Evolutionary conservation across 2,888 invertebrate species (phyloP), one percentile per base, ranked within the genome.

Genomic region (Clivina fossor): DNA sequence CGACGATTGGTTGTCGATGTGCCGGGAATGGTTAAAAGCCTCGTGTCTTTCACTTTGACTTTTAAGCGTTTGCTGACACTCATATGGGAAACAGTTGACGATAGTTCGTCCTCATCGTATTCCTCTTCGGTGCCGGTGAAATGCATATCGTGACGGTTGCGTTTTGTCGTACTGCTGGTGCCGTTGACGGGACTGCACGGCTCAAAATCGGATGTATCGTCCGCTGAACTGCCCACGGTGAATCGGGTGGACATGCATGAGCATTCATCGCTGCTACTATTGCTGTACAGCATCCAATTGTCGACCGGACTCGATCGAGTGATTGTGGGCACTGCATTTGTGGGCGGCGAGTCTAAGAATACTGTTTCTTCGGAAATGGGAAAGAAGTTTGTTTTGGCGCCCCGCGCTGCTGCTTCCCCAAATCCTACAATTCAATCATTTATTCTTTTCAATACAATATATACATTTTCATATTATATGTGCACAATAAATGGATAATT

Each of bases 281-380:
- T 83, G 63, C 86, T 86, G 72, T 85, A 88, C 66, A 84, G 82
- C 83, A 87, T 85, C 89, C 90, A 90, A 67, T 87, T 88, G 72
- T 88, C 88, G 58, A 84, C 80, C 58, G 86, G 86, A 68, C 84
- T 84, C 60, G 85, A 82, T 40, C 77, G 75, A 41, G 76, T 72
- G 65, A 81, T 71, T 69, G 79, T 80, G 61, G 80, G 77, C 64
- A 80, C 71, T n/a, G n/a, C n/a, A n/a, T n/a, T n/a, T 64, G 82
- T 75, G 65, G 83, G 78, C 63, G 78, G 77, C 33, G 86, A 83
- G 71, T 88, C 87, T 74, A 88, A 80, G 69, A 88, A 89, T 76
- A 90, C 84, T 57, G 87, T 87, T 71, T 88, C 87, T 76, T 88
- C 88, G 56, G 79, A 84, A 65, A 86, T 84, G 56, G 83, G 85